Base-by-base conservation (phyloP, 1,140 invertebrate species). In the Drosophila nikananu region DNA sequence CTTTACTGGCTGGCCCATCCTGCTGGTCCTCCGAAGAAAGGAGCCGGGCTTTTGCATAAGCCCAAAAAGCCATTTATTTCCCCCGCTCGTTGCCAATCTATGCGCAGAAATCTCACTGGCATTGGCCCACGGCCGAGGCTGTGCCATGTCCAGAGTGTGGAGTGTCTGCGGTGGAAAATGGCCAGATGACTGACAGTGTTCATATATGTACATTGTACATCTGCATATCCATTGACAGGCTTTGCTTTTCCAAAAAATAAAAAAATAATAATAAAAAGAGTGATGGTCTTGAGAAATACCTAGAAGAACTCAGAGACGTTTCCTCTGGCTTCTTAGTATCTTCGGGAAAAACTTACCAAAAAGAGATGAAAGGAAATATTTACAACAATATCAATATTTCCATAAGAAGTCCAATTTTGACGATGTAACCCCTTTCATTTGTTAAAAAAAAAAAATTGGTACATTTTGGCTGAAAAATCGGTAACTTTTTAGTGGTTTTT, bases 51-150 rank as follows among this genome's bases (percentile, higher is more conserved):
- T 41, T 59, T 46, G 58, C 66, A 59, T 68, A 77, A 54, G 41
- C 66, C 67, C 74, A 73, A 64, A 82, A 81, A 78, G 74, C 81
- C 80, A 84, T 84, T 84, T 84, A 84, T 84, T 83, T 83, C 35
- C 52, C 52, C 52, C 32, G 39, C 23, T 71, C 32, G 49, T 48
- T 59, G 55, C 30, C 77, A 84, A 84, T 84, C 81, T 84, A 80
- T 84, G 81, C 81, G 66, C 77, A 84, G 81, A 84, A 84, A 84
- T 84, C 81, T 84, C 48, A n/a, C 70, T 41, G 19, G 72, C 63
- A 23, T 27, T 46, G 32, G 27, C 46, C 61, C 19, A 58, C 32
- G 39, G 39, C 51, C 9, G 9, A 57, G 41, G 42, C 54, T 58
- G 27, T 67, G 42, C n/a, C 61, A 66, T 52, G 61, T 35, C 46